A percentile compares a stretch with the other conserved stretches of the same genome.
phyloP scores from a whole-genome alignment of 2,888 invertebrate species.

The Agriotes lineatus region DNA sequence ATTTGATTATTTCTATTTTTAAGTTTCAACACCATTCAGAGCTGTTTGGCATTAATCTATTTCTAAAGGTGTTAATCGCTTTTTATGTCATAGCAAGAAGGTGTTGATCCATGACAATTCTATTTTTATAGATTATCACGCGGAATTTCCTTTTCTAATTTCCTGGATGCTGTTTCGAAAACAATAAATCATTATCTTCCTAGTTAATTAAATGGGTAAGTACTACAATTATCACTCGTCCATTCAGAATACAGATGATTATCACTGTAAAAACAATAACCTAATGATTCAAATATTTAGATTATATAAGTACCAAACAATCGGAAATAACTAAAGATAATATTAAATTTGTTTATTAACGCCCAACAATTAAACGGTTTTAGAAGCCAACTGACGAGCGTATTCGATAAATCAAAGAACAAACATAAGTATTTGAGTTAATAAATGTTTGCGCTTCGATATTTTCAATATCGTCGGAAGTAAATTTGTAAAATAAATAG shows the following conservation, averaged over 20 bases:
- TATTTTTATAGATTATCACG: too few relatives aligned
- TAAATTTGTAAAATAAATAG: too few relatives aligned
- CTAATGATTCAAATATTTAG: constrained; percentile 12
- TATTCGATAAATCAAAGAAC: neutral
- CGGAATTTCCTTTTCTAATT: too few relatives aligned
- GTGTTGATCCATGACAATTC: too few relatives aligned
- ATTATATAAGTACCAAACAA: constrained; percentile 14
- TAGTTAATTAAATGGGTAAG: neutral
- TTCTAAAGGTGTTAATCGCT: too few relatives aligned
- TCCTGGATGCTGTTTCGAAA: too few relatives aligned
- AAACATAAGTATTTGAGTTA: neutral
- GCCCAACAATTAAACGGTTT: neutral
- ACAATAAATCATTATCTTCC: neutral
- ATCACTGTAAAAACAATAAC: neutral
- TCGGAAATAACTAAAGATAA: constrained; percentile 15
- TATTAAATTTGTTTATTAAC: constrained; percentile 8
- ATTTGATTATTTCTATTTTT: too few relatives aligned
- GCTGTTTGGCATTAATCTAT: too few relatives aligned
- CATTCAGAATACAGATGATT: constrained; percentile 1
- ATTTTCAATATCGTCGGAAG: too few relatives aligned
- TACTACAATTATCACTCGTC: neutral
- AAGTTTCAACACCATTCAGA: too few relatives aligned
- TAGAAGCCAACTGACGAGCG: neutral
- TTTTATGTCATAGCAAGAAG: too few relatives aligned
- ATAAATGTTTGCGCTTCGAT: neutral